Conservation (phyloP, 2,888 invertebrate genomes). For the Lagria hirta region DNA sequence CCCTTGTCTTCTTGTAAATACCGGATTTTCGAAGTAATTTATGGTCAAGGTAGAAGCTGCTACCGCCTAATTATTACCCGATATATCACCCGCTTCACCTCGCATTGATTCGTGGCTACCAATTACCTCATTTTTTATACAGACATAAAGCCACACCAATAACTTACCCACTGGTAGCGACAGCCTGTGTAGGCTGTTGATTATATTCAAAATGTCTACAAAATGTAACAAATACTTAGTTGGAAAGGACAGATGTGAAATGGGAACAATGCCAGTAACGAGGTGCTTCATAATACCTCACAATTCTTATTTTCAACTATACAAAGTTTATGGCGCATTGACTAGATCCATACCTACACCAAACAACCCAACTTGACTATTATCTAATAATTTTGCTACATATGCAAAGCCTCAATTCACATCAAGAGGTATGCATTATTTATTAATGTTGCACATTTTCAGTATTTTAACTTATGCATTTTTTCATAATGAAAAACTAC, state of each 20-base stretch:
- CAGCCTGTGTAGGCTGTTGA: conserved; percentile 31
- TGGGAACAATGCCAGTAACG: conserved; percentile 51
- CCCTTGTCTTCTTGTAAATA: conserved; percentile 37
- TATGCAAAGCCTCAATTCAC: too few relatives aligned
- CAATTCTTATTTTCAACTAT: conserved; percentile 1
- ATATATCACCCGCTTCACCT: conserved; percentile 9
- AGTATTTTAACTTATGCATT: too few relatives aligned
- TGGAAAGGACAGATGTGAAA: conserved; percentile 47
- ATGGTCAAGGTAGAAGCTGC: conserved; percentile 41
- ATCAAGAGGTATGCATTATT: too few relatives aligned
- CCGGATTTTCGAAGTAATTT: conserved; percentile 41
- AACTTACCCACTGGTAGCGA: conserved; percentile 25
- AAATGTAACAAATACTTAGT: conserved; percentile 45
- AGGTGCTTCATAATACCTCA: conserved; percentile 38
- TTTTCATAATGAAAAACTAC: too few relatives aligned
- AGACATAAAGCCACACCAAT: conserved; percentile 16
- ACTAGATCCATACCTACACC: too few relatives aligned
- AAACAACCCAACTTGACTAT: too few relatives aligned
- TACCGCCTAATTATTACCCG: conserved; percentile 24
- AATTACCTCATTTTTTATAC: conserved; percentile 5
- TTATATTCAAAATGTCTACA: conserved; percentile 36
- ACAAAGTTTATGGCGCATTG: too few relatives aligned
- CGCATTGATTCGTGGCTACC: conserved; percentile 12
- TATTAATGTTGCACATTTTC: too few relatives aligned
- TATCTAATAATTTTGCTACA: too few relatives aligned